A percentile compares a stretch with the other conserved stretches of the same genome.
Conservation (phyloP, 1,140 invertebrate genomes). For the Popillia japonica region DNA sequence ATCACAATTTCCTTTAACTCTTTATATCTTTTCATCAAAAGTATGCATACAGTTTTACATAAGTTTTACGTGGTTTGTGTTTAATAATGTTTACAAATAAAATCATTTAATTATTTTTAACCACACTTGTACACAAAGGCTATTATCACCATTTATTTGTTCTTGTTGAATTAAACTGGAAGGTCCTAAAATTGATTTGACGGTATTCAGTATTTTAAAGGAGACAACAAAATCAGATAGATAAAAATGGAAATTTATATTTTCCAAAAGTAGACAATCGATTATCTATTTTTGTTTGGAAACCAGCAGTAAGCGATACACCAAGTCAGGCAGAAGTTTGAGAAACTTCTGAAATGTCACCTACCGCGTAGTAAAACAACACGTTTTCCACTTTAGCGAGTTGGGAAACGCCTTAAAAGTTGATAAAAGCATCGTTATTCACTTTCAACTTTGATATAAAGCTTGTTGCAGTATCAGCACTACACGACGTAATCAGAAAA, state of each 20-base stretch:
- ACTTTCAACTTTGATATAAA: not conserved
- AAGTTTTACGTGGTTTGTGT: too few species aligned
- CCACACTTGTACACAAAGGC: too few species aligned
- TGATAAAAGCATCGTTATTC: constrained; percentile 30
- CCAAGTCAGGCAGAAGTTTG: not conserved
- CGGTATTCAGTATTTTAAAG: too few species aligned
- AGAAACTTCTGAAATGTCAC: constrained; percentile 7
- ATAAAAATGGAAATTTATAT: not conserved
- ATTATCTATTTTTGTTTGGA: constrained; percentile 9
- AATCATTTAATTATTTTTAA: too few species aligned
- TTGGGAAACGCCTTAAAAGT: not conserved
- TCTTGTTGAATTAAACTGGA: too few species aligned
- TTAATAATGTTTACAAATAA: too few species aligned
- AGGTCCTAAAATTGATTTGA: too few species aligned
- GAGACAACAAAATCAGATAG: too few species aligned
- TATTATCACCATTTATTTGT: too few species aligned
- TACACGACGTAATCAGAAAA: not conserved
- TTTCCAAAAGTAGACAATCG: not conserved
- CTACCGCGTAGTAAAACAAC: not conserved
- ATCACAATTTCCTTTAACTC: too few species aligned
- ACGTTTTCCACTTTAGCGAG: not conserved
- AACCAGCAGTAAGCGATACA: not conserved
- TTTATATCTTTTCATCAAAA: too few species aligned
- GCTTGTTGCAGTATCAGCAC: not conserved
- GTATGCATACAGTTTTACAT: too few species aligned